Percentiles rank a stretch among this genome's conserved stretches.
These are phyloP conservation scores for Gymnocheta viridis DNA, from an alignment of 2,888 invertebrate species.

Conservation along the genomic window DNA sequence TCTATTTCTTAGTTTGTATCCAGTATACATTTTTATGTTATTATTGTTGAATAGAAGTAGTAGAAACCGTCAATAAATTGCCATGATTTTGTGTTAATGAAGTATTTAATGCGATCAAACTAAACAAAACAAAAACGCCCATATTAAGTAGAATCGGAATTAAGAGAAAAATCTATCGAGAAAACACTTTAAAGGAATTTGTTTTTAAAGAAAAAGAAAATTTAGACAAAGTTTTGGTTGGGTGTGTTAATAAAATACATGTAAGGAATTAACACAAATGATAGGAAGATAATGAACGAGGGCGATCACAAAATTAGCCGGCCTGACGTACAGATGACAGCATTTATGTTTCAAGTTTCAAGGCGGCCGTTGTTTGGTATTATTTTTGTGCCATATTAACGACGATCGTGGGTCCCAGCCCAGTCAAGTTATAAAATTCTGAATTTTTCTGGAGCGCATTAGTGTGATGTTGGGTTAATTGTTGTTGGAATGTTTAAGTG, in stretches of 20 bases:
- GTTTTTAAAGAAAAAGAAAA: not conserved
- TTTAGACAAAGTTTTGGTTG: not conserved
- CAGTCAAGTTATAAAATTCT: too few species aligned
- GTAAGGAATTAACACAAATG: not conserved
- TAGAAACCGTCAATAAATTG: slow-evolving; percentile 61
- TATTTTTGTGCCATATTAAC: too few species aligned
- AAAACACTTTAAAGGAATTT: slow-evolving; percentile 29
- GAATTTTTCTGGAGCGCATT: too few species aligned
- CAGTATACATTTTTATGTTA: not conserved
- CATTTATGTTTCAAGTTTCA: too few species aligned
- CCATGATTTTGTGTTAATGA: slow-evolving; percentile 69
- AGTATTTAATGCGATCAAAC: slow-evolving; percentile 60
- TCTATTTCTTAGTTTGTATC: slow-evolving; percentile 5
- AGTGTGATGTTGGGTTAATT: too few species aligned
- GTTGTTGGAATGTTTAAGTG: too few species aligned
- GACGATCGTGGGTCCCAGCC: too few species aligned
- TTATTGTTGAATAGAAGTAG: slow-evolving; percentile 23
- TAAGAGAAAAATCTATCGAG: slow-evolving; percentile 5
- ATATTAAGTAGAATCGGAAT: slow-evolving; percentile 56
- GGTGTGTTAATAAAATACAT: not conserved
- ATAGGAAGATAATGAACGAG: not conserved
- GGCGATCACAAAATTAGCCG: too few species aligned
- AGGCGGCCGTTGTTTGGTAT: too few species aligned
- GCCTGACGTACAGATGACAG: too few species aligned
- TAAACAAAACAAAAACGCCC: slow-evolving; percentile 57